Evolutionary conservation across 2,113 vertebrate species (phyloP).

Genomic region (Periophthalmodon schlosseri): DNA sequence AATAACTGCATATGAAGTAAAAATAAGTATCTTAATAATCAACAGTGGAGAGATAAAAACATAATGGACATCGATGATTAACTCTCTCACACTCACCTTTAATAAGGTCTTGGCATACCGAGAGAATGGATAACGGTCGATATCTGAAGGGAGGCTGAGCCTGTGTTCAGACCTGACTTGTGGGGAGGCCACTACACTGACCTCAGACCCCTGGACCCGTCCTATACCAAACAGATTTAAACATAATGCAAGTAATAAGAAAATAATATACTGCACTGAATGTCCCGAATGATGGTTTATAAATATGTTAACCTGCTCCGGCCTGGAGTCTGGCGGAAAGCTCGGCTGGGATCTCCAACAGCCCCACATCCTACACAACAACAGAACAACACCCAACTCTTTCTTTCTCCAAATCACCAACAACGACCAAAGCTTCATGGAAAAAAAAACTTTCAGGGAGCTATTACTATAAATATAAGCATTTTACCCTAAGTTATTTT

Average conservation of each 20-base stretch:
- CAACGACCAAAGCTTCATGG: background rate
- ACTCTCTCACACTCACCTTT: slow-evolving; percentile 71
- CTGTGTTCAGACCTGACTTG: slow-evolving; percentile 80
- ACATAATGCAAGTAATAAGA: background rate
- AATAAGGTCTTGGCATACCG: slow-evolving; percentile 80
- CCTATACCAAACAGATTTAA: slow-evolving; percentile 54
- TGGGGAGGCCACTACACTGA: slow-evolving; percentile 80
- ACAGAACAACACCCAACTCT: background rate
- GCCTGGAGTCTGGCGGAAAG: slow-evolving; percentile 82
- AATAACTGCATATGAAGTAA: background rate
- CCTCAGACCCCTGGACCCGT: slow-evolving; percentile 48
- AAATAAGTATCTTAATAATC: background rate
- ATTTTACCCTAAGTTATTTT: no score
- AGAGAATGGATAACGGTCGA: slow-evolving; percentile 85
- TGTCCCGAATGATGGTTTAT: background rate
- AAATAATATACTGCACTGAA: background rate
- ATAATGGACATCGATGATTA: background rate
- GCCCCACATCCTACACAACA: slow-evolving; percentile 82
- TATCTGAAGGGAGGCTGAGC: slow-evolving; percentile 76
- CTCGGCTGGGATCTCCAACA: slow-evolving; percentile 91
- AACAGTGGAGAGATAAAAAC: background rate
- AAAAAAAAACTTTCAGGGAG: background rate
- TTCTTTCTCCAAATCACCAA: no score
- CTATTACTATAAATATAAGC: background rate
- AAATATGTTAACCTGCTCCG: slow-evolving; percentile 71